A percentile compares a stretch with the other conserved stretches of the same genome.
Conservation (phyloP, 35 echinoderm and acorn worm species). For the Hemicentrotus pulcherrimus region DNA sequence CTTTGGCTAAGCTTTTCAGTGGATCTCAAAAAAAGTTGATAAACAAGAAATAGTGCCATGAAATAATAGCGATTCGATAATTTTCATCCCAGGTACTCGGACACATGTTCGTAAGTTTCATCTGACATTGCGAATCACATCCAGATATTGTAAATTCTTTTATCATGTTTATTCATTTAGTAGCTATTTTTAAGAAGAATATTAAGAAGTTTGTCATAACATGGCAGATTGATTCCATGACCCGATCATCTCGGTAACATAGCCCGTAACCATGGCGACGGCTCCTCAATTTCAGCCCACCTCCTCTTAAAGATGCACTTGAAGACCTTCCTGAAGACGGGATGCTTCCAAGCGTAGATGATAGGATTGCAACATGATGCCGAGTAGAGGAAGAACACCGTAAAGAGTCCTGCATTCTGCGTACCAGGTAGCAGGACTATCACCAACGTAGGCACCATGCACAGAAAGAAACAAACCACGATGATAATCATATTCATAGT, state of each 20-base stretch:
- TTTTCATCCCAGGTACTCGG: too few relatives aligned
- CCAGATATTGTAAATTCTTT: neutral
- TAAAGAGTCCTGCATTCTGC: neutral
- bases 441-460: neutral
- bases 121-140: neutral
- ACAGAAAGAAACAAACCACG: constrained; percentile 36
- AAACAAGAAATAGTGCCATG: too few relatives aligned
- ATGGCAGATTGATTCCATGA: neutral
- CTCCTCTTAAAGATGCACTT: constrained; percentile 25
- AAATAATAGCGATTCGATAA: too few relatives aligned
- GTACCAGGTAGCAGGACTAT: constrained; percentile 8
- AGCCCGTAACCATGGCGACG: constrained; percentile 17
- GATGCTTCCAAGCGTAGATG: constrained; percentile 54
- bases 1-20: too few relatives aligned
- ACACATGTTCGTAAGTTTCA: too few relatives aligned
- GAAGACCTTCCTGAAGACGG: constrained; percentile 43
- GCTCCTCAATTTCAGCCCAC: constrained; percentile 33
- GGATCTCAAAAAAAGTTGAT: too few relatives aligned
- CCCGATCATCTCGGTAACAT: constrained; percentile 9
- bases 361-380: constrained; percentile 42
- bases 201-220: too few relatives aligned
- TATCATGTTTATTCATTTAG: too few relatives aligned
- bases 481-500: constrained; percentile 42
- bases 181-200: too few relatives aligned
- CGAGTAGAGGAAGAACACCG: constrained; percentile 8